phyloP scores from a whole-genome alignment of 1,140 invertebrate species.

The Atopsyche davidsoni region DNA sequence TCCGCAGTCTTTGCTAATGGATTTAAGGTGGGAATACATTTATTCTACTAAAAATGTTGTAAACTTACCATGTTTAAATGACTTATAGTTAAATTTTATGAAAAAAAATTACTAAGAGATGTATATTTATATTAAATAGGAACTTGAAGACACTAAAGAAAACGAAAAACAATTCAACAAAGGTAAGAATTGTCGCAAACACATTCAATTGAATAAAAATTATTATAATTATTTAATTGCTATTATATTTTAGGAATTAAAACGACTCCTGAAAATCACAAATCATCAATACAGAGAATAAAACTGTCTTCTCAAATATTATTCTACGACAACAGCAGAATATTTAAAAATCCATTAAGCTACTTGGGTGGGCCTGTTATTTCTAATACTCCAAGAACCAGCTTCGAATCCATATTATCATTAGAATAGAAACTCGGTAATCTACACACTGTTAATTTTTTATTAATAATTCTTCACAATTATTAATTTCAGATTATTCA shows the following conservation, averaged over 20 bases:
- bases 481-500: no score
- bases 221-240: no score
- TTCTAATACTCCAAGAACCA: slow-evolving; percentile 48
- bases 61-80: not conserved
- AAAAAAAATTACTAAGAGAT: no score
- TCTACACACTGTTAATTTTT: not conserved
- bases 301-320: slow-evolving; percentile 16
- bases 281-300: slow-evolving; percentile 19
- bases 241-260: no score
- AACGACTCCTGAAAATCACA: no score
- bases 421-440: slow-evolving; percentile 52
- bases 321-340: slow-evolving; percentile 43
- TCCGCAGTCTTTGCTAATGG: not conserved
- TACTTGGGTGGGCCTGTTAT: slow-evolving; percentile 62
- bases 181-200: no score
- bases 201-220: no score
- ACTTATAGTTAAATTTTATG: no score
- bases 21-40: not conserved
- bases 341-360: slow-evolving; percentile 64
- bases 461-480: not conserved
- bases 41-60: not conserved
- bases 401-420: slow-evolving; percentile 64
- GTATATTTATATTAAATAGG: no score
- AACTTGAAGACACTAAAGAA: no score
- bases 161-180: no score